Evolutionary conservation across 2,888 invertebrate genomes (phyloP), one percentile per base, ranked within the genome.

Genomic region (Andricus quercusramuli): DNA sequence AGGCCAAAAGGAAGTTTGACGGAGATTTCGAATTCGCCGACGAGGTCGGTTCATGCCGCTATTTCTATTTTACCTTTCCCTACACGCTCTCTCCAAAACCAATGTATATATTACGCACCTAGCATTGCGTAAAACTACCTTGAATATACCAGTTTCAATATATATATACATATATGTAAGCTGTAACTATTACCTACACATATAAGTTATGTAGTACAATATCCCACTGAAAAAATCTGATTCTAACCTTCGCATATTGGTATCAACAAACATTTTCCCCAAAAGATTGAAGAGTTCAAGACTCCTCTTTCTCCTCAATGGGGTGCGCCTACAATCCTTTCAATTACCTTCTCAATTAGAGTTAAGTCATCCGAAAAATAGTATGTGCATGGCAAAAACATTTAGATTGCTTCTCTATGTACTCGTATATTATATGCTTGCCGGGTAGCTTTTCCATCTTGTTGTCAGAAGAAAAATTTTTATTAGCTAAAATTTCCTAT

Each of bases 11-110:
- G 92, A 96, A 96, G 93, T 96, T 96, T 92, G 96, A 96, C 91
- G 96, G 96, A 82, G 96, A 96, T 93, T 96, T 96, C 92, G 96
- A 96, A 92, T 96, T 96, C 92, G 96, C 96, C 90, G 96, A 96
- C 93, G 96, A 96, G 95, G 96, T 96, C 94, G 94, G 93, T 88
- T 51, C 62, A 64, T 47, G 47, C 66, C 76, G 74, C 79, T 82
- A 66, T 80, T 80, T 83, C 79, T 76, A 79, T 82, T 79, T 82
- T 78, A 77, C 82, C 82, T 83, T 80, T 68, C 22, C 70, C 62
- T 68, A 70, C 80, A 80, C 79, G 82, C 79, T 80, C 79, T 32
- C 79, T 41, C 80, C 78, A 79, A 82, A 82, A 81, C 80, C 80
- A 81, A 82, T 83, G 78, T 74, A 80, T 70, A 81, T 81, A 81